Evolutionary conservation across 1,140 invertebrate species (phyloP).

Genomic region (Drosophila mayri): DNA sequence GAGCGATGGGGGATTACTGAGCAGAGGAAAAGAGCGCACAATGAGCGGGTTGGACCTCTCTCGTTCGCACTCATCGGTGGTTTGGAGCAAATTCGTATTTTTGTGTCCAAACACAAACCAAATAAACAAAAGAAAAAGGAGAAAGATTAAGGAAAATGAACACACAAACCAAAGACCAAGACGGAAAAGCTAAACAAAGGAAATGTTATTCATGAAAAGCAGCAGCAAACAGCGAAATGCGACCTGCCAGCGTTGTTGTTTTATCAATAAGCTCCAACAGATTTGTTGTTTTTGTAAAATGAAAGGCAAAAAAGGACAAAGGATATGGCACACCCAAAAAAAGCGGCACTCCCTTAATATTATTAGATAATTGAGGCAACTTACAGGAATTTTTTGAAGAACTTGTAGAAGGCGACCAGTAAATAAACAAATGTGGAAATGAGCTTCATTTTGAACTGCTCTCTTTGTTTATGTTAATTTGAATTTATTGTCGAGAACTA

Average conservation of each 20-base stretch:
- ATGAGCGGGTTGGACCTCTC: conserved; percentile 11
- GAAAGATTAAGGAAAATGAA: conserved; percentile 18
- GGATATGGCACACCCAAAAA: conserved; percentile 30
- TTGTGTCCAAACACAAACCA: conserved; percentile 22
- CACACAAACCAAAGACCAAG: conserved; percentile 12
- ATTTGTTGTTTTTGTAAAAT: conserved; percentile 10
- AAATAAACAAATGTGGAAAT: conserved; percentile 70
- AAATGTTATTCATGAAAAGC: conserved; percentile 40
- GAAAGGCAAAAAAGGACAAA: conserved; percentile 24
- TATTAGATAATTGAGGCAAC: conserved; percentile 59
- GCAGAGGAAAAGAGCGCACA: neutral
- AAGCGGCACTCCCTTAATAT: conserved; percentile 1
- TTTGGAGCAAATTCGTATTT: conserved; percentile 36
- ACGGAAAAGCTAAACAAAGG: conserved; percentile 35
- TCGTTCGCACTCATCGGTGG: conserved; percentile 9
- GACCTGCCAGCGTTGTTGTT: conserved; percentile 30
- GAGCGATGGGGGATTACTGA: conserved; percentile 1
- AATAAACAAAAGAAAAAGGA: conserved; percentile 30
- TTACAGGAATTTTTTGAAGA: conserved; percentile 77
- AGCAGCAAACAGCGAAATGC: conserved; percentile 12
- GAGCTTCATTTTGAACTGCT: conserved; percentile 58
- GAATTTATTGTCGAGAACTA: conserved; percentile 8
- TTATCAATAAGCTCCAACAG: conserved; percentile 46
- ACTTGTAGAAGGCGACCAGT: conserved; percentile 70
- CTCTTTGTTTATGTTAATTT: conserved; percentile 27